A percentile compares a stretch with the other conserved stretches of the same genome.
Conservation (phyloP, 2,888 invertebrate genomes). For the Plagiodera versicolora region DNA sequence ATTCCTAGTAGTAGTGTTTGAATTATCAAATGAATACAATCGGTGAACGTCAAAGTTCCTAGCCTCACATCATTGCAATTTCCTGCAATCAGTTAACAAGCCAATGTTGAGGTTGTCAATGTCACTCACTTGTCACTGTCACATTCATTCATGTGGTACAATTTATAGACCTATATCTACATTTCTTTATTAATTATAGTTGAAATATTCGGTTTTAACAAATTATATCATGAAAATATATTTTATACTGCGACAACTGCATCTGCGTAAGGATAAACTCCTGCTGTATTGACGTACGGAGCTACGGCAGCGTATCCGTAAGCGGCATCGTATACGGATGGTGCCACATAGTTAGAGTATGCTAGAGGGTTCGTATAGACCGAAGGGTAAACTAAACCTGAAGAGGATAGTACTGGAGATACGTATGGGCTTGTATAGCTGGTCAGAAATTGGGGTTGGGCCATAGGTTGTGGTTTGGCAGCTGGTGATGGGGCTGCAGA, state of each 20-base stretch:
- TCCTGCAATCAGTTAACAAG: too few species aligned
- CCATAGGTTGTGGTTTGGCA: not conserved
- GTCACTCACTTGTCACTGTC: too few species aligned
- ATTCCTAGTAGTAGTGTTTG: not conserved
- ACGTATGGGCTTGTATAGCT: not conserved
- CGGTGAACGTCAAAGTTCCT: too few species aligned
- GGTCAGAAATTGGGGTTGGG: not conserved
- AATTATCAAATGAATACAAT: too few species aligned
- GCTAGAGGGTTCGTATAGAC: not conserved
- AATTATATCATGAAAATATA: too few species aligned
- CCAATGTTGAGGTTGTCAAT: too few species aligned
- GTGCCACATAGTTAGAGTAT: not conserved
- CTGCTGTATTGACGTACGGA: not conserved
- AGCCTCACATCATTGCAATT: too few species aligned
- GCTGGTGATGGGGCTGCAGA: not conserved
- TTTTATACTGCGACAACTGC: not conserved
- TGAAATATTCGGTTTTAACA: too few species aligned
- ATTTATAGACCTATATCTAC: too few species aligned
- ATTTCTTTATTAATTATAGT: too few species aligned
- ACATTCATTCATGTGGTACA: too few species aligned
- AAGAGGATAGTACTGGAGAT: not conserved
- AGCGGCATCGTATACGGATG: not conserved
- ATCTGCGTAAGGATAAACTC: not conserved
- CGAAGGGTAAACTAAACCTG: not conserved
- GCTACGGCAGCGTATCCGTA: not conserved